Evolutionary conservation across 2,888 invertebrate species (phyloP).

Genomic region (Harpalus rubripes): DNA sequence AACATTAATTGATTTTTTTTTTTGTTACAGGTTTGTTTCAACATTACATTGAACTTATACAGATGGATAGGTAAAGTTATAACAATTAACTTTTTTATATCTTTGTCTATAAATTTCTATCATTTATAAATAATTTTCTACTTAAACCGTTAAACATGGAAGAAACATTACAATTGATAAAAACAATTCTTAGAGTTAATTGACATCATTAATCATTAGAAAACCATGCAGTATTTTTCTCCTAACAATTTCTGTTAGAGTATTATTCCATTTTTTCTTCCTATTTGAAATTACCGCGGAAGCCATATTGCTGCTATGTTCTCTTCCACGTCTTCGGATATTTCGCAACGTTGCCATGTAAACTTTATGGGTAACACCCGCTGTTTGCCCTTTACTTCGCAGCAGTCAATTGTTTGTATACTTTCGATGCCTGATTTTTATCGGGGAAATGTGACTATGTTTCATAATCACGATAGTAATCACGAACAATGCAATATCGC

Average conservation of each 20-base stretch:
- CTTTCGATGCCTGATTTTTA: slow-evolving; percentile 51
- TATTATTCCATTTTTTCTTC: not conserved
- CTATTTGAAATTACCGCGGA: slow-evolving; percentile 17
- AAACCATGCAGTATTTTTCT: not conserved
- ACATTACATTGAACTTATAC: not conserved
- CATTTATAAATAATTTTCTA: not conserved
- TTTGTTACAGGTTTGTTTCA: slow-evolving; percentile 41
- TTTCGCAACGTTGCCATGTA: slow-evolving; percentile 37
- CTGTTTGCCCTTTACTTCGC: slow-evolving; percentile 44
- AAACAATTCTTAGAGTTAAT: not conserved
- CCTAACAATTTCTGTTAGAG: not conserved
- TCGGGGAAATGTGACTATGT: slow-evolving; percentile 35
- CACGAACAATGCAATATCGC: slow-evolving; percentile 3
- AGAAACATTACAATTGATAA: not conserved
- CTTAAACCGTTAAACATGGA: not conserved
- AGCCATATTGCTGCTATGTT: slow-evolving; percentile 16
- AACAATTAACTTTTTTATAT: not conserved
- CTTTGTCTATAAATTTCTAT: not conserved
- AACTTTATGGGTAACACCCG: slow-evolving; percentile 30
- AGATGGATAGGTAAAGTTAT: not conserved
- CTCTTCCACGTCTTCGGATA: slow-evolving; percentile 22
- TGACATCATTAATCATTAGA: not conserved
- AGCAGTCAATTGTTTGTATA: slow-evolving; percentile 13
- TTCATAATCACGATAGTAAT: slow-evolving; percentile 38
- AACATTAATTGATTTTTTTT: slow-evolving; percentile 9